Percentiles rank a stretch among this genome's conserved stretches.
phyloP scores from a whole-genome alignment of 2,797 vertebrate species.

The Caiman crocodilus region DNA sequence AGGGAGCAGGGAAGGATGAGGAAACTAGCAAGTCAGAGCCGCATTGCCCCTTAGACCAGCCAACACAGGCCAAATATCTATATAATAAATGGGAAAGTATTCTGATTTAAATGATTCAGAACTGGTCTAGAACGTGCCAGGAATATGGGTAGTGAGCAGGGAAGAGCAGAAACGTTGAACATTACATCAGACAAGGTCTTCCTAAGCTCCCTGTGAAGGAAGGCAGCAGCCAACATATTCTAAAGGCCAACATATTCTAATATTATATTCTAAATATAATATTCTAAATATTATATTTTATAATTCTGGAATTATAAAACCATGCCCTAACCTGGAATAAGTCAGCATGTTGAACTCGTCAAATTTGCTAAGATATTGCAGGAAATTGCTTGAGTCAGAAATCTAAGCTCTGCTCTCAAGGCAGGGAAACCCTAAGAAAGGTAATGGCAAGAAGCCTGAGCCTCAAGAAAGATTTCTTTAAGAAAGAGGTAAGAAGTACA shows the following conservation, averaged over 20 bases:
- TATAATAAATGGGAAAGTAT: background rate
- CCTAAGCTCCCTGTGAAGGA: background rate
- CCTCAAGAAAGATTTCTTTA: too few relatives aligned
- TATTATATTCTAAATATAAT: too few relatives aligned
- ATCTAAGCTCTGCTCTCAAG: too few relatives aligned
- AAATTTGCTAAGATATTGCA: background rate
- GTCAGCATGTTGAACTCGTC: background rate
- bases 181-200: too few relatives aligned
- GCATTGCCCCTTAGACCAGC: background rate
- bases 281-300: too few relatives aligned
- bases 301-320: background rate
- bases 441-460: too few relatives aligned
- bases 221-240: background rate
- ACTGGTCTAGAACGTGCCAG: background rate
- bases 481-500: too few relatives aligned
- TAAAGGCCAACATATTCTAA: too few relatives aligned
- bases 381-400: background rate
- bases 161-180: background rate
- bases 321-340: background rate
- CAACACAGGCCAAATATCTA: background rate
- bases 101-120: background rate
- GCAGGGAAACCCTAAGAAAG: too few relatives aligned
- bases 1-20: background rate
- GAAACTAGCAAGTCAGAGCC: background rate
- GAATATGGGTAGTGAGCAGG: background rate